A percentile compares a stretch with the other conserved stretches of the same genome.
Evolutionary conservation across 30 jellyfish, hydroid and myxozoan species (phyloP).

Genomic region (Catostylus mosaicus): DNA sequence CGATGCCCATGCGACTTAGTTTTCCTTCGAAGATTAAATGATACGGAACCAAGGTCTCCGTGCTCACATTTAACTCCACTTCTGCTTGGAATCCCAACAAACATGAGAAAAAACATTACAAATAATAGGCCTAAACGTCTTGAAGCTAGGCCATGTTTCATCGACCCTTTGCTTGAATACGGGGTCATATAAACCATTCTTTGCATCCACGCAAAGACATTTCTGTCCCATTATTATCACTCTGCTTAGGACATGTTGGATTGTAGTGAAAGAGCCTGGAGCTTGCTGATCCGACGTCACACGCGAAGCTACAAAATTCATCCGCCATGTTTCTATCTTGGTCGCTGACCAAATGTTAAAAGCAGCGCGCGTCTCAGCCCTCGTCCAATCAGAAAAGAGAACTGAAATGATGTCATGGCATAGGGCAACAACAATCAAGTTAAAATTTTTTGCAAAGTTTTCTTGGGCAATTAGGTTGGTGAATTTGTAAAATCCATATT

Average conservation of each 20-base stretch:
- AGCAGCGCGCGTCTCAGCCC: constrained; percentile 61
- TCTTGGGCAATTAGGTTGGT: too few relatives aligned
- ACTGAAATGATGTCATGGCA: constrained; percentile 7
- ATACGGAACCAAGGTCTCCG: constrained; percentile 75
- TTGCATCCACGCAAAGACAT: constrained; percentile 55
- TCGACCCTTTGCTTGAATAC: constrained; percentile 11
- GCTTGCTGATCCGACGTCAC: constrained; percentile 2
- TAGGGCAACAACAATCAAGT: neutral
- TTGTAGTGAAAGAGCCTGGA: constrained; percentile 19
- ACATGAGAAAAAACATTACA: constrained; percentile 12
- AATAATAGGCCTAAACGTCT: neutral
- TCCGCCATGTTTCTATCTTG: constrained; percentile 80
- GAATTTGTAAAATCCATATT: too few relatives aligned
- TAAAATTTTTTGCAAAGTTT: neutral
- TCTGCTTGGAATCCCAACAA: constrained; percentile 4
- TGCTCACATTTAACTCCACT: constrained; percentile 52
- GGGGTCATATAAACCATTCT: constrained; percentile 53
- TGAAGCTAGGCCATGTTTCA: constrained; percentile 12
- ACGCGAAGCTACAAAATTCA: constrained; percentile 19
- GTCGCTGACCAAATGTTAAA: constrained; percentile 66
- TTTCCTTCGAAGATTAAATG: constrained; percentile 84
- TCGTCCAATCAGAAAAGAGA: constrained; percentile 48
- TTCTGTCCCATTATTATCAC: constrained; percentile 58
- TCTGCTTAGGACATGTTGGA: constrained; percentile 31
- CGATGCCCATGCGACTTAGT: constrained; percentile 73